Evolutionary conservation across 2,888 invertebrate genomes (phyloP).

Genomic region (Sinodicranocentrus sp.): DNA sequence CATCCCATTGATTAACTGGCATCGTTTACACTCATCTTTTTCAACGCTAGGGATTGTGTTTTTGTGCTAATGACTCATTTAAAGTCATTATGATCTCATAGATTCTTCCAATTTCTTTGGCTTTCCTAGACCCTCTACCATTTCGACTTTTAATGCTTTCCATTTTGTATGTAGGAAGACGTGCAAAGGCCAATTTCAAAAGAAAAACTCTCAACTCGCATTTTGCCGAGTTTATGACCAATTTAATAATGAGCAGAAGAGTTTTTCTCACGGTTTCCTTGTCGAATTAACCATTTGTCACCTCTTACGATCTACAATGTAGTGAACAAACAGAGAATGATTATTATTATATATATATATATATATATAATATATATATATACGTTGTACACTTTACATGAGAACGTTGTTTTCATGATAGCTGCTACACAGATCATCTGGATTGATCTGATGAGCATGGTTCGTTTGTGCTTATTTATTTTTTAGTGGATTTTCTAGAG

Average conservation of each 20-base stretch:
- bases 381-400: not conserved
- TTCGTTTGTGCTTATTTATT: conserved; percentile 10
- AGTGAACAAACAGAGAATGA: not conserved
- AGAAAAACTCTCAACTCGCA: not conserved
- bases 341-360: too few species aligned
- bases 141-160: too few species aligned
- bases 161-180: too few species aligned
- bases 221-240: conserved; percentile 35
- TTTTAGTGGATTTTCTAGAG: conserved; percentile 10
- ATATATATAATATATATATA: too few species aligned
- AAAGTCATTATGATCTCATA: conserved; percentile 40
- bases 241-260: conserved; percentile 54
- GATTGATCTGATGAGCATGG: conserved; percentile 41
- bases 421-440: conserved; percentile 35
- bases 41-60: too few species aligned
- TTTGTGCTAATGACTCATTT: too few species aligned
- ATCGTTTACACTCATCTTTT: too few species aligned
- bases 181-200: conserved; percentile 23
- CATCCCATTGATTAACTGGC: too few species aligned
- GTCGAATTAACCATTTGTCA: conserved; percentile 68
- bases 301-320: conserved; percentile 47
- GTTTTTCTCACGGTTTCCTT: conserved; percentile 67
- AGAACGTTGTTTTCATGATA: not conserved
- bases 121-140: too few species aligned
- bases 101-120: conserved; percentile 9